These are phyloP conservation scores for Scelioninae gen. 1 DNA, from an alignment of 2,888 invertebrate species.

Conservation along the genomic window DNA sequence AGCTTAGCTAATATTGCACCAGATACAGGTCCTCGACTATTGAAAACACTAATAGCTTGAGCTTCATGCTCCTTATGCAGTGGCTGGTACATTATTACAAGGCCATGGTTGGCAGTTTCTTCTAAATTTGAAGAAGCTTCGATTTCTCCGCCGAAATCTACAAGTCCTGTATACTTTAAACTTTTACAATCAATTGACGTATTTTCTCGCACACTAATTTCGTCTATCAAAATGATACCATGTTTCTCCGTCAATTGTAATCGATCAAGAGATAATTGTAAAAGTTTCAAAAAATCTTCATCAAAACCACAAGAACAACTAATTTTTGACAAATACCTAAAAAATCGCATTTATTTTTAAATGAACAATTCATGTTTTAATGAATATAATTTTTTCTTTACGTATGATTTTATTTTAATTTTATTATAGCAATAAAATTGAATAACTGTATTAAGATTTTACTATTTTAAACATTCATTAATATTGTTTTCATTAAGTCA, in stretches of 20 bases:
- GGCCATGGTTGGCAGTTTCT: slow-evolving; percentile 43
- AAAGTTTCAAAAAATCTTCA: slow-evolving; percentile 15
- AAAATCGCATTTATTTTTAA: neutral
- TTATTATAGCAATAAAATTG: too few relatives aligned
- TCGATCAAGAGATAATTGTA: slow-evolving; percentile 1
- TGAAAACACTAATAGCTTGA: slow-evolving; percentile 69
- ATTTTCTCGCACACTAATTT: slow-evolving; percentile 27
- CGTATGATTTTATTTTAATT: too few relatives aligned
- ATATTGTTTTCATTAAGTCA: too few relatives aligned
- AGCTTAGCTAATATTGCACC: slow-evolving; percentile 62
- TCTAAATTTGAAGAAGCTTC: neutral
- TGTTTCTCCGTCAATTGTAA: slow-evolving; percentile 7
- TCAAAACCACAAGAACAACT: slow-evolving; percentile 29
- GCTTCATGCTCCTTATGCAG: slow-evolving; percentile 43
- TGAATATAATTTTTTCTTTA: too few relatives aligned
- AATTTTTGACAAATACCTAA: slow-evolving; percentile 5
- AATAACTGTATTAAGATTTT: too few relatives aligned
- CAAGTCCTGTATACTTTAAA: slow-evolving; percentile 24
- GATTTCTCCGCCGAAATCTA: slow-evolving; percentile 6
- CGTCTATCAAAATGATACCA: slow-evolving; percentile 14
- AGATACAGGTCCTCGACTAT: slow-evolving; percentile 51
- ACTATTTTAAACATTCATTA: too few relatives aligned
- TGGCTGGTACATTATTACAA: slow-evolving; percentile 71
- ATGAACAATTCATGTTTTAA: too few relatives aligned
- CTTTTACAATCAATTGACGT: slow-evolving; percentile 12